Percentiles rank a stretch among this genome's conserved stretches.
These are phyloP conservation scores for Drosophila pegasa DNA, from an alignment of 2,888 invertebrate species.

Conservation along the genomic window DNA sequence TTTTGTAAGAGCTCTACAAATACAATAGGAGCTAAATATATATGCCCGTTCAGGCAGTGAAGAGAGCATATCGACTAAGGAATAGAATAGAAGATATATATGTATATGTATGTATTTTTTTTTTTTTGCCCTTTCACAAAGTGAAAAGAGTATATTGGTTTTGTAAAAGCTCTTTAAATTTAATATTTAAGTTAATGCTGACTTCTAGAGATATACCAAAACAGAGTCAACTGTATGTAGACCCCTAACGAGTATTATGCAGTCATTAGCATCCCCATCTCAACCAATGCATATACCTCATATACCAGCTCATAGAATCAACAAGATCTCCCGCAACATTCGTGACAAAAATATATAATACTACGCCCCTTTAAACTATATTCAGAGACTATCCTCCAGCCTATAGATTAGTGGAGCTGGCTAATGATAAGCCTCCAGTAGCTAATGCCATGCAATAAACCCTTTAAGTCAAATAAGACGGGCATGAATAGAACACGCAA, in stretches of 20 bases:
- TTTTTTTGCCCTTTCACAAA: neutral
- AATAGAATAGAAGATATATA: neutral
- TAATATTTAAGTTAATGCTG: too few species aligned
- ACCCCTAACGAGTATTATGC: too few species aligned
- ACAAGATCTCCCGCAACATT: neutral
- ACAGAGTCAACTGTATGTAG: too few species aligned
- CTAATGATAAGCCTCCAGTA: neutral
- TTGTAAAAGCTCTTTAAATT: too few species aligned
- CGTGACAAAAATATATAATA: constrained; percentile 1
- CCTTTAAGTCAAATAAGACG: neutral
- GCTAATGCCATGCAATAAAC: neutral
- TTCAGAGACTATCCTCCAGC: neutral
- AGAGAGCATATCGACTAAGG: too few species aligned
- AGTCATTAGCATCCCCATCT: too few species aligned
- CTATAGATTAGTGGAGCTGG: neutral
- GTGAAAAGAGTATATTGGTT: neutral
- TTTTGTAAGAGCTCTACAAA: too few species aligned
- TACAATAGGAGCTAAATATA: too few species aligned
- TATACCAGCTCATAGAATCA: neutral
- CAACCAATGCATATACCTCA: too few species aligned
- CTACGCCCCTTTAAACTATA: neutral
- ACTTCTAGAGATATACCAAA: too few species aligned
- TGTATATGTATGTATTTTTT: neutral
- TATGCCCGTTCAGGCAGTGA: too few species aligned
- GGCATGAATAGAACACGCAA: constrained; percentile 4